Conservation (phyloP, 1,140 invertebrate species). For the Nasonia vitripennis region DNA sequence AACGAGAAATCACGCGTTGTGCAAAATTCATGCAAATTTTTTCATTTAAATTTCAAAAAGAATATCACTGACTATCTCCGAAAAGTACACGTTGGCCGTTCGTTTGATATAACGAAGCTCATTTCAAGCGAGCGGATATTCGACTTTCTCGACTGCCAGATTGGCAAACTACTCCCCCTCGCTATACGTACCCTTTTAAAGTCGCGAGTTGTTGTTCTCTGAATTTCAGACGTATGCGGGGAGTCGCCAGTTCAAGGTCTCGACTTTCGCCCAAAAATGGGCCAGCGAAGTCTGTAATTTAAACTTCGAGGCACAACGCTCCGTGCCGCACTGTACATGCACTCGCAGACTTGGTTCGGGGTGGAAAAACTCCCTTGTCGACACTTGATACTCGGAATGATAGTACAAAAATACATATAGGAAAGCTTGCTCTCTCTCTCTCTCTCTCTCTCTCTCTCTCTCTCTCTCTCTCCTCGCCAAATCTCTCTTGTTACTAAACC, state of each 20-base stretch:
- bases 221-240: not conserved
- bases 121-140: no score
- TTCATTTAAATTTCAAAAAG: no score
- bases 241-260: slow-evolving; percentile 10
- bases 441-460: no score
- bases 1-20: not conserved
- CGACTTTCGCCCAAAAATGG: slow-evolving; percentile 23
- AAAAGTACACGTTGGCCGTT: no score
- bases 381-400: slow-evolving; percentile 37
- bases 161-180: no score
- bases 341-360: not conserved
- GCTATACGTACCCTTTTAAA: no score
- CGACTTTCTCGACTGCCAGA: no score
- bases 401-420: slow-evolving; percentile 25
- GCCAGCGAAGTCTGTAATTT: slow-evolving; percentile 41
- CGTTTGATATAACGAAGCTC: no score
- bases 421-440: slow-evolving; percentile 2
- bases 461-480: not conserved
- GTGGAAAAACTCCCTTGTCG: slow-evolving; percentile 23
- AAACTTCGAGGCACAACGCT: slow-evolving; percentile 10
- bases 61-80: no score
- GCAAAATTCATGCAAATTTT: not conserved
- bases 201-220: not conserved
- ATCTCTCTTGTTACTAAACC: slow-evolving; percentile 14
- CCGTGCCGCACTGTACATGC: not conserved